Evolutionary conservation across 2,797 vertebrate species (phyloP).

Genomic region (Coranthus polyacanthus): DNA sequence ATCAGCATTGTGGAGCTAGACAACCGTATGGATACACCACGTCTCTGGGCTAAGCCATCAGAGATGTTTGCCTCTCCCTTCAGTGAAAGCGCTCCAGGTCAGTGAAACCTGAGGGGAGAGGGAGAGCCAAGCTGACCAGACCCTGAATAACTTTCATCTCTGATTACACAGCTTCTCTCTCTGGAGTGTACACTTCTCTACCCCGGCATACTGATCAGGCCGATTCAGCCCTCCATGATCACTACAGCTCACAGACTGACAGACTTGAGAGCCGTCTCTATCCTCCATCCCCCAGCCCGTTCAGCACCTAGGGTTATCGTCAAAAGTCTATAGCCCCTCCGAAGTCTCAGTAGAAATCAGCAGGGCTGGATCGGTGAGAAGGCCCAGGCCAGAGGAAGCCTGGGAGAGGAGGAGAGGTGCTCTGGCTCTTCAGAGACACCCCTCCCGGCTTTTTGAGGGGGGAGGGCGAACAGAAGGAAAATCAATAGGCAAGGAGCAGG

Average conservation of each 20-base stretch:
- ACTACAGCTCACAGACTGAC: slow-evolving; percentile 54
- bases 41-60: slow-evolving; percentile 64
- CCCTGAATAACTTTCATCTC: slow-evolving; percentile 76
- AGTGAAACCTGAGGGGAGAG: slow-evolving; percentile 63
- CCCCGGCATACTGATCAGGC: slow-evolving; percentile 69
- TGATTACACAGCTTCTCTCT: slow-evolving; percentile 74
- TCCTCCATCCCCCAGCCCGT: slow-evolving; percentile 38
- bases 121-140: slow-evolving; percentile 70
- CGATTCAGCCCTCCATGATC: slow-evolving; percentile 60
- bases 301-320: slow-evolving; percentile 72
- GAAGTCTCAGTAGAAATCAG: slow-evolving; percentile 78
- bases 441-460: slow-evolving; percentile 74
- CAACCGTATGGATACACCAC: slow-evolving; percentile 17
- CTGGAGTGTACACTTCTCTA: slow-evolving; percentile 63
- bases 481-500: slow-evolving; percentile 75
- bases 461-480: slow-evolving; percentile 77
- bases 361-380: slow-evolving; percentile 66
- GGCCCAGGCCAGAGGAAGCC: slow-evolving; percentile 60
- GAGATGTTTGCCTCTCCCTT: slow-evolving; percentile 59
- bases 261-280: slow-evolving; percentile 23
- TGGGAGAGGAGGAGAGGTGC: slow-evolving; percentile 70
- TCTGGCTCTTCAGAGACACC: slow-evolving; percentile 70
- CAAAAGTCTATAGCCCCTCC: slow-evolving; percentile 71
- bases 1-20: slow-evolving; percentile 42
- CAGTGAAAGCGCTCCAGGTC: slow-evolving; percentile 73